phyloP scores from a whole-genome alignment of 2,888 invertebrate genomes.

The Catocala sponsa region DNA sequence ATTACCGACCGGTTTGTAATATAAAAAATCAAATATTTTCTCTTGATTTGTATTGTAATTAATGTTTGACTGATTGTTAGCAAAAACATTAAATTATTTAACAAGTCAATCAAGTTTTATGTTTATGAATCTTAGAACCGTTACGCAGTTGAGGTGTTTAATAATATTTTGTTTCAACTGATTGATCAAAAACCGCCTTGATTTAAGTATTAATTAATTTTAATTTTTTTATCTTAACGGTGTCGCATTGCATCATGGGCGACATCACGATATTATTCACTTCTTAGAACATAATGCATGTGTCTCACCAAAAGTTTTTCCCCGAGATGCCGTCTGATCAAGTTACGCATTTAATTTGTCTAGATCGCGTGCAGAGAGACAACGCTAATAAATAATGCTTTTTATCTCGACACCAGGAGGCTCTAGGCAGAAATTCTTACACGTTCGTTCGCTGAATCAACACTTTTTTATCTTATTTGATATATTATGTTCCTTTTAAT shows the following conservation, averaged over 20 bases:
- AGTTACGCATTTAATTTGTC: constrained; percentile 85
- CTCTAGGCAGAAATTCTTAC: constrained; percentile 84
- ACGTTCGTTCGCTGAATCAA: constrained; percentile 79
- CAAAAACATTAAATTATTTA: constrained; percentile 42
- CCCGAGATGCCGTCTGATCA: constrained; percentile 71
- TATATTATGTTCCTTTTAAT: constrained; percentile 54
- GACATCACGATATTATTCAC: constrained; percentile 55
- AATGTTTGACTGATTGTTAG: constrained; percentile 37
- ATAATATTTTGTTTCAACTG: constrained; percentile 28
- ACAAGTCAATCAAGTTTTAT: constrained; percentile 46
- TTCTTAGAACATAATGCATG: constrained; percentile 65
- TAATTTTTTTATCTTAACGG: constrained; percentile 40
- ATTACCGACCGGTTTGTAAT: constrained; percentile 34
- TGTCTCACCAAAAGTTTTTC: constrained; percentile 67
- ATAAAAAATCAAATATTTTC: constrained; percentile 32
- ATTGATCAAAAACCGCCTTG: constrained; percentile 31
- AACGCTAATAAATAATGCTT: constrained; percentile 82
- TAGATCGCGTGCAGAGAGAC: constrained; percentile 81
- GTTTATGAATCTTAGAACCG: constrained; percentile 22
- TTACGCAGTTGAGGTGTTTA: constrained; percentile 35
- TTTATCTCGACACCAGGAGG: constrained; percentile 79
- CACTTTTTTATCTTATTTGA: constrained; percentile 68
- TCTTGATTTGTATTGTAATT: constrained; percentile 41
- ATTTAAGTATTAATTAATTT: constrained; percentile 56
- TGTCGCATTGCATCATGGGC: constrained; percentile 54